Conservation (phyloP, 2,113 vertebrate genomes). For the Micronycteris hirsuta region DNA sequence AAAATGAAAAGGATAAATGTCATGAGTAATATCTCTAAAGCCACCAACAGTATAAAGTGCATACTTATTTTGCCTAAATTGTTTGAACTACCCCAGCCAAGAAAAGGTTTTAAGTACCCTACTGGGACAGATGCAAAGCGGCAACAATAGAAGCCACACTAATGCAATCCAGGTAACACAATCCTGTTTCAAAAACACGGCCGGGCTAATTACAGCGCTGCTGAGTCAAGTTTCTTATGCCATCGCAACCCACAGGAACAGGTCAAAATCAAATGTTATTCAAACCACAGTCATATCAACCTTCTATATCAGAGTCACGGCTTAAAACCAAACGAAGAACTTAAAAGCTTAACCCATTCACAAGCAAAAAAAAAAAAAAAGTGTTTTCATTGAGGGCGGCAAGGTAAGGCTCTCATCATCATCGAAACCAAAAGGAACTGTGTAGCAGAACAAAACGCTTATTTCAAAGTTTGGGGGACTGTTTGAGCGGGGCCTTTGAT, state of each 20-base stretch:
- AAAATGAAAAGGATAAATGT: slow-evolving; percentile 81
- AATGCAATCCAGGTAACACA: slow-evolving; percentile 89
- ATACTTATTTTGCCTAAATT: slow-evolving; percentile 86
- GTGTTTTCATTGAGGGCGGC: slow-evolving; percentile 58
- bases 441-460: slow-evolving; percentile 49
- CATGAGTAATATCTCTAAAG: slow-evolving; percentile 81
- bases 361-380: slow-evolving; percentile 66
- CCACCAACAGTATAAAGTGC: slow-evolving; percentile 83
- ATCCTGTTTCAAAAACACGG: slow-evolving; percentile 86
- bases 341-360: slow-evolving; percentile 85
- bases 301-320: slow-evolving; percentile 83
- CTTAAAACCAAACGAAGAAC: slow-evolving; percentile 82
- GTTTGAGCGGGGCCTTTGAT: neutral
- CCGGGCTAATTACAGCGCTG: slow-evolving; percentile 84
- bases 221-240: slow-evolving; percentile 88
- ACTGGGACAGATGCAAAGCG: slow-evolving; percentile 86
- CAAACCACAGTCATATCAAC: slow-evolving; percentile 85
- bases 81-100: slow-evolving; percentile 84
- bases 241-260: slow-evolving; percentile 83
- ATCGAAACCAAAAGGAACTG: slow-evolving; percentile 45
- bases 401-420: slow-evolving; percentile 54
- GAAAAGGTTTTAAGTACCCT: slow-evolving; percentile 87
- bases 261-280: slow-evolving; percentile 89
- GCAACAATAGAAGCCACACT: slow-evolving; percentile 86
- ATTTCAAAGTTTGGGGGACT: slow-evolving; percentile 8